These are phyloP conservation scores for Morpho deidamia DNA, from an alignment of 2,888 invertebrate genomes.

Conservation along the genomic window DNA sequence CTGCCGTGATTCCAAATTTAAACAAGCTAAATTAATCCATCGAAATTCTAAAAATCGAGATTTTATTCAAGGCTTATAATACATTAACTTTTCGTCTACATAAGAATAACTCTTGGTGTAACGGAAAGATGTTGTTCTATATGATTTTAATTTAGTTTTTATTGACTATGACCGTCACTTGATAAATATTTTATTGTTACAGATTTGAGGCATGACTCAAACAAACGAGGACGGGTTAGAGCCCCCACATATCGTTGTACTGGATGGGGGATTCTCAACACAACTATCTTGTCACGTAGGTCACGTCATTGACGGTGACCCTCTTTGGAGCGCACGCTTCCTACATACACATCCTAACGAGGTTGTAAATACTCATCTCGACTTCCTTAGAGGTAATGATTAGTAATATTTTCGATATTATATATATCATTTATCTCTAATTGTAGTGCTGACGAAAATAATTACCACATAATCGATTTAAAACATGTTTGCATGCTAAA, in stretches of 20 bases:
- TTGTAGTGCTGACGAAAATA: too few relatives aligned
- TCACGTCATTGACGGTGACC: constrained; percentile 88
- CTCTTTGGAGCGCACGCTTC: constrained; percentile 92
- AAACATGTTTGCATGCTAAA: too few relatives aligned
- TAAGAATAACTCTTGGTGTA: too few relatives aligned
- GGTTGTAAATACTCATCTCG: constrained; percentile 88
- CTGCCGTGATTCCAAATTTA: neutral
- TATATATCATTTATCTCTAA: too few relatives aligned
- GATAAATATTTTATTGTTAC: constrained; percentile 10
- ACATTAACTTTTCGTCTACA: too few relatives aligned
- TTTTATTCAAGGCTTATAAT: too few relatives aligned
- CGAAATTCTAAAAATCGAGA: neutral
- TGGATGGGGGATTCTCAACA: constrained; percentile 89
- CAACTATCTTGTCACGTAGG: constrained; percentile 88
- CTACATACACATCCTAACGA: constrained; percentile 88
- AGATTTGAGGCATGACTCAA: constrained; percentile 49
- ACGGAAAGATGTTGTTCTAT: too few relatives aligned
- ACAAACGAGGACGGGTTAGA: constrained; percentile 45
- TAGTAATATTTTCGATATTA: neutral
- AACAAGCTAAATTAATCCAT: neutral
- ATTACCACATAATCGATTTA: too few relatives aligned
- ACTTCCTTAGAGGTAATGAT: constrained; percentile 84
- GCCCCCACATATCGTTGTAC: constrained; percentile 65
- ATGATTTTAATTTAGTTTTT: too few relatives aligned
- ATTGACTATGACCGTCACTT: too few relatives aligned